phyloP scores from a whole-genome alignment of 2,888 invertebrate species.

The Eulithis prunata region DNA sequence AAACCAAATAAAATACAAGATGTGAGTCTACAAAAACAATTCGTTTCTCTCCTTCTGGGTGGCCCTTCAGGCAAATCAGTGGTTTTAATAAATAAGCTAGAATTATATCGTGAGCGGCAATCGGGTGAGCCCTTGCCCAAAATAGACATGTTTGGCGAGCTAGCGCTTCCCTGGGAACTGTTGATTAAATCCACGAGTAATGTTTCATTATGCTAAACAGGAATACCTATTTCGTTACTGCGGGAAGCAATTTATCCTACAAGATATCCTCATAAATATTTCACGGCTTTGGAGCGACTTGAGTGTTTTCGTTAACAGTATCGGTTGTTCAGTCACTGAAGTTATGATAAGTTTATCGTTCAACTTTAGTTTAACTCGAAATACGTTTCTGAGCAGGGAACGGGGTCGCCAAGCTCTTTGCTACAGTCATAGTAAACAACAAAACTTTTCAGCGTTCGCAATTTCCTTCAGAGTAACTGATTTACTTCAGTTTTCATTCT shows the following conservation, averaged over 20 bases:
- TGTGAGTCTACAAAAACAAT: too few species aligned
- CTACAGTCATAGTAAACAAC: conserved; percentile 23
- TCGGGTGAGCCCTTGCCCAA: conserved; percentile 35
- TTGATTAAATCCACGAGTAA: conserved; percentile 29
- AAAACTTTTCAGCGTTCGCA: conserved; percentile 19
- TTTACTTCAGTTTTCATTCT: conserved; percentile 6
- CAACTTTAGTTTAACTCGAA: conserved; percentile 18
- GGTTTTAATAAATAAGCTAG: conserved; percentile 31
- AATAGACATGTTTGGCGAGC: conserved; percentile 39
- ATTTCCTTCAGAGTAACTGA: conserved; percentile 17
- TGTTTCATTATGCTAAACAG: conserved; percentile 35
- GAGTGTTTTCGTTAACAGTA: conserved; percentile 24
- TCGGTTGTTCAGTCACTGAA: conserved; percentile 18
- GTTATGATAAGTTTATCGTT: conserved; percentile 21
- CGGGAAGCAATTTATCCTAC: conserved; percentile 26
- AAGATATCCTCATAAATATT: conserved; percentile 30
- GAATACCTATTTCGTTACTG: conserved; percentile 31
- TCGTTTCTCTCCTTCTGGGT: too few species aligned
- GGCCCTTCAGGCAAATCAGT: too few species aligned
- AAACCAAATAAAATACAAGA: too few species aligned
- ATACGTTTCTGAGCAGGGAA: conserved; percentile 18
- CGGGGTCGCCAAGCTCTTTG: conserved; percentile 22
- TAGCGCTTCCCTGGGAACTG: conserved; percentile 35
- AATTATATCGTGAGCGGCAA: conserved; percentile 20
- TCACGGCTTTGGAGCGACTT: conserved; percentile 20